Base-by-base conservation (phyloP, 1,140 invertebrate species). In the Bombus breviceps region DNA sequence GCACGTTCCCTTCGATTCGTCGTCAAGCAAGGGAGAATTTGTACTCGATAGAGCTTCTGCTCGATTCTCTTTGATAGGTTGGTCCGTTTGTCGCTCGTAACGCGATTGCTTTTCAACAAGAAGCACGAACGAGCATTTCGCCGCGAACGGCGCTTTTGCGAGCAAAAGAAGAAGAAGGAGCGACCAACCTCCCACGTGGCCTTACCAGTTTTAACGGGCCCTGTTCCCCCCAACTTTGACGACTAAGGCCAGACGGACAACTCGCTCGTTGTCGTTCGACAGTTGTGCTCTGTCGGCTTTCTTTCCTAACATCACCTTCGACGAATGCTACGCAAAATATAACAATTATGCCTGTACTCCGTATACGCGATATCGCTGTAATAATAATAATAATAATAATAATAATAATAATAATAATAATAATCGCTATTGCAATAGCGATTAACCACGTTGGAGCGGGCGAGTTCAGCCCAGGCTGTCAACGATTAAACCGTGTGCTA, bases 201-300 rank as follows among this genome's bases (percentile, higher is more conserved):
- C 82, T 88, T 83, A 84, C 81, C 89, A 88, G 81, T 91, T 92
- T 89, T 87, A 92, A 91, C 82, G 88, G 39, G 72, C 81, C 74
- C 37, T 89, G 89, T 81, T 85, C 76, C 81, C 86, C 76, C 83
- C 89, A 89, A 90, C 84, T 92, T 92, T 86, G 90, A 90, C 92
- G 88, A 91, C 86, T 90, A 91, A 92, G 86, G 89, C 86, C 89
- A 87, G 88, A 6, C 47, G 18, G 47, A 89, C 85, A 72, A 84
- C 85, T 89, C 86, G 88, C 90, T 87, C 86, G 6, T 47, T 1
- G 0, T 47, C 47, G 47, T 47, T 18, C 47, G 15, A 6, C 15
- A 0, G 47, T 32, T 6, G 13, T 1, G 13, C 32, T 18, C 8
- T 9, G 3, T 68, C 66, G 34, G 32, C 15, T 34, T 6, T 18